phyloP scores from a whole-genome alignment of 2,888 invertebrate genomes.

The Pecten maximus region DNA sequence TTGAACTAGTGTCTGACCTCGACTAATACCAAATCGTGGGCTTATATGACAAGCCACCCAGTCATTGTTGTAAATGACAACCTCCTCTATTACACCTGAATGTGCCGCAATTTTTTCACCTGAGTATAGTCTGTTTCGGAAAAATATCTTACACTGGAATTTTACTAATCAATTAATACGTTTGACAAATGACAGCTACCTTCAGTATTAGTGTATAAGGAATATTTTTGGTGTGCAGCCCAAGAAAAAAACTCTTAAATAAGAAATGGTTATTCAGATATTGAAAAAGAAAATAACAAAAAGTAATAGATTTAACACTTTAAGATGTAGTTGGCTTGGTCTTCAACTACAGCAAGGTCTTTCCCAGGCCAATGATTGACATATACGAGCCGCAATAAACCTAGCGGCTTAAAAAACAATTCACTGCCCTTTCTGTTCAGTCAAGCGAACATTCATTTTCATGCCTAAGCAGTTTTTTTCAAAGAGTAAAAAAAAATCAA shows the following conservation, averaged over 20 bases:
- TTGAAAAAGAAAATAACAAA: background rate
- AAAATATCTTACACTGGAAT: background rate
- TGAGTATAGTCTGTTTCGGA: constrained; percentile 10
- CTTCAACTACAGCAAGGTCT: background rate
- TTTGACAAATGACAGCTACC: background rate
- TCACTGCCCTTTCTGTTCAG: background rate
- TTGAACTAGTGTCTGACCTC: background rate
- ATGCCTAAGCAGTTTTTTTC: constrained; percentile 1
- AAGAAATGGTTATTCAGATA: background rate
- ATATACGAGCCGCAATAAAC: background rate
- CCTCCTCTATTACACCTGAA: constrained; percentile 29
- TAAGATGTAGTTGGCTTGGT: background rate
- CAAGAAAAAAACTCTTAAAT: background rate
- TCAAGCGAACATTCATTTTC: background rate
- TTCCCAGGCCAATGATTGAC: background rate
- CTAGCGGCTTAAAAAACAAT: background rate
- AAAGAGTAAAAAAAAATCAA: background rate
- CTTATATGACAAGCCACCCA: constrained; percentile 34
- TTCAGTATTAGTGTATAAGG: background rate
- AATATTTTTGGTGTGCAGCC: background rate
- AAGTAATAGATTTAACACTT: background rate
- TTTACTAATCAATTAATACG: background rate
- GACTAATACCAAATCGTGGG: background rate
- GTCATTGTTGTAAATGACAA: background rate
- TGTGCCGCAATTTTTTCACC: constrained; percentile 14